Conservation (phyloP, 2,888 invertebrate genomes). For the Orthosia cruda region DNA sequence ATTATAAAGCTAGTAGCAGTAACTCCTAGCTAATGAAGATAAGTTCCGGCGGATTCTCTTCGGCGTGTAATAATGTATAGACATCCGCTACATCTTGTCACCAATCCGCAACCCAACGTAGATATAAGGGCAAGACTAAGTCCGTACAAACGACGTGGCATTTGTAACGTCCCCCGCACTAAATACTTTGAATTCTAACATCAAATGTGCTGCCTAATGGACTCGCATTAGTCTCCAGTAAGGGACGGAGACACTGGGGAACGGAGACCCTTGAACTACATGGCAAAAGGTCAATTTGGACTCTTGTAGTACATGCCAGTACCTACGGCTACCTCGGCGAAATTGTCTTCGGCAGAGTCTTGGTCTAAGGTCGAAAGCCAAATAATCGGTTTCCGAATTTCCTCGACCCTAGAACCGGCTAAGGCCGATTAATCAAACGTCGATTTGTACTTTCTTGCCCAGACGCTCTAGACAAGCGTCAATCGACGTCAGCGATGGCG, state of each 20-base stretch:
- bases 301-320: neutral
- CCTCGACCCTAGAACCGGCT: too few relatives aligned
- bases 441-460: too few relatives aligned
- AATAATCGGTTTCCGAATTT: too few relatives aligned
- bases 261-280: too few relatives aligned
- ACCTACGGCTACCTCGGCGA: neutral
- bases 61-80: too few relatives aligned
- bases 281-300: neutral
- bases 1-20: too few relatives aligned
- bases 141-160: conserved; percentile 68
- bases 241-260: conserved; percentile 16
- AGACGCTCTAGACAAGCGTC: too few relatives aligned
- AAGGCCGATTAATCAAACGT: too few relatives aligned
- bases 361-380: too few relatives aligned
- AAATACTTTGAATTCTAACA: conserved; percentile 64
- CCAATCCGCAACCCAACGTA: conserved; percentile 31
- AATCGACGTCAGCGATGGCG: too few relatives aligned
- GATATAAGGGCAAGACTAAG: conserved; percentile 64
- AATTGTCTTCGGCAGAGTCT: neutral
- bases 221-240: conserved; percentile 42
- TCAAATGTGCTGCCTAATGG: conserved; percentile 60
- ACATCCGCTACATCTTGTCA: conserved; percentile 17
- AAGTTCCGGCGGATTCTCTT: too few relatives aligned
- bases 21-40: too few relatives aligned
- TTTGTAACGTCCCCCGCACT: conserved; percentile 61